Evolutionary conservation across 2,797 vertebrate genomes (phyloP).

Genomic region (Pangasius mekongensis): DNA sequence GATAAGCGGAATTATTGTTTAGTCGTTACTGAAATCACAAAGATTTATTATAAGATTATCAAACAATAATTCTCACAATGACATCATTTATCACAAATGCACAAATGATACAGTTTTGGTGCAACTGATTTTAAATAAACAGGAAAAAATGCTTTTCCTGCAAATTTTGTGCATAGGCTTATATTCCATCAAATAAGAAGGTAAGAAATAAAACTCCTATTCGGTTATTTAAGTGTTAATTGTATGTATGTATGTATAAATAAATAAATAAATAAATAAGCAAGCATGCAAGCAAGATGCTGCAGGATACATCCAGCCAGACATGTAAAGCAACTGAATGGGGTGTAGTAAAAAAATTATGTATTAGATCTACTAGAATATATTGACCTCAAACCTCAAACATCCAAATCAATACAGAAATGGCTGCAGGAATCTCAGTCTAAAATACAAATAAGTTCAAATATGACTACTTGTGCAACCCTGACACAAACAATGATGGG

Average conservation of each 20-base stretch:
- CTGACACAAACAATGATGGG: neutral
- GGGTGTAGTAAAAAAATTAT: neutral
- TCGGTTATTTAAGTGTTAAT: neutral
- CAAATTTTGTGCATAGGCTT: neutral
- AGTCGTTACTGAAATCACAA: neutral
- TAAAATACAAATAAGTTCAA: neutral
- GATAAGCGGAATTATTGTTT: neutral
- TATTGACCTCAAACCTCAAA: neutral
- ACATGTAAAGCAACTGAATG: neutral
- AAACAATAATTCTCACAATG: neutral
- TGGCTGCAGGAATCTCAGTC: neutral
- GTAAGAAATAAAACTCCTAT: neutral
- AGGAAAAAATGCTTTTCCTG: neutral
- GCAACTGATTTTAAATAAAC: too few species aligned
- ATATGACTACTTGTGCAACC: neutral
- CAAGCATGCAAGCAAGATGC: neutral
- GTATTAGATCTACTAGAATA: neutral
- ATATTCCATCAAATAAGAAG: neutral
- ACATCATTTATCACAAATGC: neutral
- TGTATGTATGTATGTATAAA: neutral
- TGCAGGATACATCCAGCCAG: neutral
- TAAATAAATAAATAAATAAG: neutral
- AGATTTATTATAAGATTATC: neutral
- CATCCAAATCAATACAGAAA: neutral
- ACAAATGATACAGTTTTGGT: neutral